Evolutionary conservation across 2,888 invertebrate genomes (phyloP), one percentile per base, ranked within the genome.

Genomic region (Oxystoma pomonae): DNA sequence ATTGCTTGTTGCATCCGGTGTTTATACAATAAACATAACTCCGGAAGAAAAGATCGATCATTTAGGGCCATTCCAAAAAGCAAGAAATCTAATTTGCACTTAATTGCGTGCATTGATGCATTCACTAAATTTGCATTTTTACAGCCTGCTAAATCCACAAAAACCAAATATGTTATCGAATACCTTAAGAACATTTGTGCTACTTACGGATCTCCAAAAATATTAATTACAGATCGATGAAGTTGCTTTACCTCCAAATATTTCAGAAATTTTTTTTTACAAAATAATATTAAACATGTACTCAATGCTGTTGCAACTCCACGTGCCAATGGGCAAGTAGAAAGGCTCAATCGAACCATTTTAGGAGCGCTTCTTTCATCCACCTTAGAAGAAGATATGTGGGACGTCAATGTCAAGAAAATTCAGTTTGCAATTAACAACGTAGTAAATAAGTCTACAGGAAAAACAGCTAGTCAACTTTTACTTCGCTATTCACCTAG

Each of bases 1-100:
- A 76, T 81, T 1, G 63, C 56, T 0, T 72, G 76, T 5, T 81
- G 80, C 65, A 68, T 81, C 1, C 68, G 76, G 1, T 81, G 80
- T 63, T 60, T 79, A 1, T 76, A 76, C 55, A 69, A 73, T 19
- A 80, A 80, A 65, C 63, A 68, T 1, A 61, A 70, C 7, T 55
- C 16, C 16, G 12, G 3, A 57, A 57, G n/a, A n/a, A 50, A 50
- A 50, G 50, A 50, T 81, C n/a, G n/a, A n/a, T n/a, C n/a, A n/a
- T n/a, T n/a, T n/a, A n/a, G n/a, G n/a, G n/a, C n/a, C n/a, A n/a
- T n/a, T n/a, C n/a, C n/a, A n/a, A n/a, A 55, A 63, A 55, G 59
- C 1, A 59, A 59, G 16, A 5, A 51, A 52, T 5, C n/a, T 5
- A 59, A 59, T 17, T 22, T n/a, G n/a, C n/a, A n/a, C n/a, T n/a